These are phyloP conservation scores for Pachyuromys duprasi DNA, from an alignment of 2,797 vertebrate genomes.

Conservation along the genomic window DNA sequence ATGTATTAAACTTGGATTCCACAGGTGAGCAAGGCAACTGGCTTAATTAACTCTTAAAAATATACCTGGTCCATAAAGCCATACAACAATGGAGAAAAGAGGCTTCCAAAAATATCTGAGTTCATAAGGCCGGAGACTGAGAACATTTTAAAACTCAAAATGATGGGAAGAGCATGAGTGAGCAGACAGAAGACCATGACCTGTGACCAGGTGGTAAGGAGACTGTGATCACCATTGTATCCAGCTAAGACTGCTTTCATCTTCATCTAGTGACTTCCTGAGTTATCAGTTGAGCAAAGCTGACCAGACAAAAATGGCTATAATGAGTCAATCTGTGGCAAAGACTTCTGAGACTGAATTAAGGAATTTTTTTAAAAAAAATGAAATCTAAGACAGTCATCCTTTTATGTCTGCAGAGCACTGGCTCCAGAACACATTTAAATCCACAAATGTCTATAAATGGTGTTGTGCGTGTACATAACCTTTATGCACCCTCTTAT, in stretches of 20 bases:
- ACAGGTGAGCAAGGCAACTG: no score
- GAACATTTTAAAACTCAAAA: not conserved
- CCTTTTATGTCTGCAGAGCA: rapidly evolving
- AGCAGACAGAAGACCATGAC: not conserved
- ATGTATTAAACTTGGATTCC: no score
- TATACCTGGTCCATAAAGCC: not conserved
- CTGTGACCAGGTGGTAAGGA: not conserved
- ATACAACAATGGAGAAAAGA: not conserved
- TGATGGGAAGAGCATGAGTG: not conserved
- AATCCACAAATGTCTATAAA: not conserved
- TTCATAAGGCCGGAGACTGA: rapidly evolving
- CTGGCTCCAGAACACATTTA: not conserved
- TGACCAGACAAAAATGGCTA: not conserved
- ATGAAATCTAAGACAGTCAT: not conserved
- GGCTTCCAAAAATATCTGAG: not conserved
- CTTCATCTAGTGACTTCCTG: not conserved
- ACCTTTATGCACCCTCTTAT: not conserved
- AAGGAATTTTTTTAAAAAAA: no score
- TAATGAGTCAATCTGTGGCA: not conserved
- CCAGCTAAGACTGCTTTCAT: not conserved
- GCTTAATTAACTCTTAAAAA: no score
- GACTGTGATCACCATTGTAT: not conserved
- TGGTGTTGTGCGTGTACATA: not conserved
- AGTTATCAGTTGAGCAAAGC: not conserved
- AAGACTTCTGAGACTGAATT: not conserved